phyloP scores from a whole-genome alignment of 1,140 invertebrate genomes.

The Helicoverpa zea region DNA sequence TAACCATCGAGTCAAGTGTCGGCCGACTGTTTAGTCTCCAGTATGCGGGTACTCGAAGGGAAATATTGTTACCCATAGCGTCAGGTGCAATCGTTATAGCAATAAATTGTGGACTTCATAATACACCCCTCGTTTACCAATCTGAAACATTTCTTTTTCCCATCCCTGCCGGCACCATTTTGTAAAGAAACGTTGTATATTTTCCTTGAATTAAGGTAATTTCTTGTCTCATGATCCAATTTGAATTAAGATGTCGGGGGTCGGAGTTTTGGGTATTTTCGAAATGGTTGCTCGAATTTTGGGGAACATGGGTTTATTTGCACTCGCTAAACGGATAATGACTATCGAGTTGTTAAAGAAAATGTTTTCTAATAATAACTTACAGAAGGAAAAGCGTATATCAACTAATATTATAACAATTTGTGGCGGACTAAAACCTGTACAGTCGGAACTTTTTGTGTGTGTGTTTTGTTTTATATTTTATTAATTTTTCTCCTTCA shows the following conservation, averaged over 20 bases:
- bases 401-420: too few species aligned
- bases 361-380: background rate
- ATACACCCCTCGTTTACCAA: conserved; percentile 67
- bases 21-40: too few species aligned
- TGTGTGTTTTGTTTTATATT: too few species aligned
- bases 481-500: too few species aligned
- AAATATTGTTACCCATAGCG: conserved; percentile 47
- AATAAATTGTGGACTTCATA: conserved; percentile 70
- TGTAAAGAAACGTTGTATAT: conserved; percentile 62
- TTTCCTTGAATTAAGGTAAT: conserved; percentile 75
- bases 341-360: background rate
- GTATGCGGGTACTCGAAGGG: background rate
- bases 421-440: too few species aligned
- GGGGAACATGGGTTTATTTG: conserved; percentile 12
- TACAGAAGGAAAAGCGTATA: too few species aligned
- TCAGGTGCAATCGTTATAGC: conserved; percentile 62
- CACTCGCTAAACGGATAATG: background rate
- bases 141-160: conserved; percentile 59
- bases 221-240: conserved; percentile 70
- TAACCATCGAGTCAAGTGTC: too few species aligned
- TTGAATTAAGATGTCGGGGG: conserved; percentile 65
- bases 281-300: conserved; percentile 32
- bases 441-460: too few species aligned
- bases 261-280: conserved; percentile 44
- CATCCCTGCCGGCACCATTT: conserved; percentile 41